Evolutionary conservation across 1,140 invertebrate species (phyloP).

Genomic region (Maconellicoccus hirsutus): DNA sequence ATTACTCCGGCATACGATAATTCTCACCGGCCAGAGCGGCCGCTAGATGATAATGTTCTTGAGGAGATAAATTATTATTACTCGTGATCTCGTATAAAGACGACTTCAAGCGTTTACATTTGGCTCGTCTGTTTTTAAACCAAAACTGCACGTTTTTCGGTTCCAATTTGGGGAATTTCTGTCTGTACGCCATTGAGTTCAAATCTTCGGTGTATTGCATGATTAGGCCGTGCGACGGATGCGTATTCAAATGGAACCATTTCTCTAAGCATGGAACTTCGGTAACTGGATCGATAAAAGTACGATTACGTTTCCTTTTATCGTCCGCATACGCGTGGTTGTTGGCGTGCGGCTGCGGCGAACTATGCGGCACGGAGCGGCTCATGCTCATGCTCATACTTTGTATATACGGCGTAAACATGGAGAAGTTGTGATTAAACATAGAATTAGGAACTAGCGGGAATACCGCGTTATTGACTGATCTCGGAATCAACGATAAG

Average conservation of each 20-base stretch:
- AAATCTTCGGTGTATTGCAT: slow-evolving; percentile 93
- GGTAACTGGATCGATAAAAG: slow-evolving; percentile 97
- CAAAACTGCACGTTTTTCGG: slow-evolving; percentile 97
- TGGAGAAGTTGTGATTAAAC: slow-evolving; percentile 78
- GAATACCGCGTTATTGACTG: slow-evolving; percentile 42
- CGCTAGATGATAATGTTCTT: slow-evolving; percentile 26
- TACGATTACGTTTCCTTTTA: slow-evolving; percentile 85
- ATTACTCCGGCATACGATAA: not conserved
- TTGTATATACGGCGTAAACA: slow-evolving; percentile 77
- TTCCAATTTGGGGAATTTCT: slow-evolving; percentile 91
- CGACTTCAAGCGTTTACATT: slow-evolving; percentile 88
- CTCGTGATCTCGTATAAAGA: slow-evolving; percentile 48
- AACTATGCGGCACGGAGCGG: slow-evolving; percentile 34
- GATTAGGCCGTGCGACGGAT: slow-evolving; percentile 92
- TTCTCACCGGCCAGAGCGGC: not conserved
- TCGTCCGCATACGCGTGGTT: slow-evolving; percentile 43
- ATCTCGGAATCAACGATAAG: slow-evolving; percentile 36
- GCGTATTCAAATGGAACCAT: slow-evolving; percentile 95
- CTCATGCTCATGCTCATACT: slow-evolving; percentile 41
- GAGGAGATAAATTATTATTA: slow-evolving; percentile 26
- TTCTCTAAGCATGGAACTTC: slow-evolving; percentile 93
- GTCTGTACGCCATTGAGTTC: slow-evolving; percentile 85
- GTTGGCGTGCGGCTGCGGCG: slow-evolving; percentile 37
- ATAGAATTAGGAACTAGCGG: slow-evolving; percentile 67
- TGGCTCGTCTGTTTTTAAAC: slow-evolving; percentile 92